phyloP scores from a whole-genome alignment of 2,797 vertebrate genomes.

The Simalia tracyae region DNA sequence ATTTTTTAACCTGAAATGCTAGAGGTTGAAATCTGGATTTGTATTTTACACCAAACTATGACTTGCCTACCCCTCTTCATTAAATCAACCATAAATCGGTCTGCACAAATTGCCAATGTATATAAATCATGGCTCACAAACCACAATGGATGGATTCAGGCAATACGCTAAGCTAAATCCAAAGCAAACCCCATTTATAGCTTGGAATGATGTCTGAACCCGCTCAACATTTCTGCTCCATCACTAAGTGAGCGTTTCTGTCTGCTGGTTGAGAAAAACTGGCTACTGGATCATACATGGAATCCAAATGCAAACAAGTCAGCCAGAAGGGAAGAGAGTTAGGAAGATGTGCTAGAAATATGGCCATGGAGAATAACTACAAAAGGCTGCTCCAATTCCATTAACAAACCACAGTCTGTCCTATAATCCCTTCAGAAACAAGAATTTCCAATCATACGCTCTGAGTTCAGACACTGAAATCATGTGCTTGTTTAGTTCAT shows the following conservation, averaged over 20 bases:
- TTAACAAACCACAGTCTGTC: neutral
- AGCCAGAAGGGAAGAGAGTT: neutral
- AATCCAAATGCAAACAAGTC: neutral
- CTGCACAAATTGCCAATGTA: no score
- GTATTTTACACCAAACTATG: no score
- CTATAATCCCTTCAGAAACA: neutral
- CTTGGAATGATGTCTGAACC: no score
- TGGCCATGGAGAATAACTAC: neutral
- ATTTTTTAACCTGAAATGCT: neutral
- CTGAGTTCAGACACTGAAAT: no score
- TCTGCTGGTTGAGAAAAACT: neutral
- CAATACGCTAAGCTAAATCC: no score
- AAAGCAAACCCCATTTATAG: no score
- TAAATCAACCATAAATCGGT: no score
- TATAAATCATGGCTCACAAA: no score
- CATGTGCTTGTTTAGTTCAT: no score
- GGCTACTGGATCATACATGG: neutral
- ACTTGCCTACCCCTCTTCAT: no score
- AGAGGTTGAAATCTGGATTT: no score
- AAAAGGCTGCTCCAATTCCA: neutral
- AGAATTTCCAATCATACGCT: neutral
- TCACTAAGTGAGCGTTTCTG: neutral
- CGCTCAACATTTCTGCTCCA: neutral
- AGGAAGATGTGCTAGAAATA: neutral
- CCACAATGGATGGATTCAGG: no score